Percentiles rank a stretch among this genome's conserved stretches.
Evolutionary conservation across 2,797 vertebrate genomes (phyloP).

Genomic region (Danio tinwini): DNA sequence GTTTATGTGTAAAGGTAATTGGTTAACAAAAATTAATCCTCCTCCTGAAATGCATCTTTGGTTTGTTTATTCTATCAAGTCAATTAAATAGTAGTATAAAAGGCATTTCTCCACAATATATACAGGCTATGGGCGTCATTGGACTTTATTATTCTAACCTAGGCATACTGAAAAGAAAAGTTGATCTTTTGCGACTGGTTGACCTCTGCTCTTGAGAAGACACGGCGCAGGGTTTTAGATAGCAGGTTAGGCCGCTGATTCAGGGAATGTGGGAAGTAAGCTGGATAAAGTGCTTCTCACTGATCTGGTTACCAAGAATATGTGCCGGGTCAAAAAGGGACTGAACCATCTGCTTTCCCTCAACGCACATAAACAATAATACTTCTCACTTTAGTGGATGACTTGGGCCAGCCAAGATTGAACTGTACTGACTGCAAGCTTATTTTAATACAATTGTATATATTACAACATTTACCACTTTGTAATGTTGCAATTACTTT

Average conservation of each 20-base stretch:
- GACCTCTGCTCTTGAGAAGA: conserved; percentile 30
- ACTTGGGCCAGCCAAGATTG: not conserved
- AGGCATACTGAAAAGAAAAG: not conserved
- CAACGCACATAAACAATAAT: conserved; percentile 17
- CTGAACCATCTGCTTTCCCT: conserved; percentile 45
- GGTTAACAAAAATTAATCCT: not conserved
- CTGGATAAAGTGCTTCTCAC: conserved; percentile 55
- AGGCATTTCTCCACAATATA: not conserved
- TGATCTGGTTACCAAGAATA: conserved; percentile 51
- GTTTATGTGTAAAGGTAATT: conserved; percentile 9
- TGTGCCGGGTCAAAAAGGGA: conserved; percentile 52
- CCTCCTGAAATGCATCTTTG: not conserved
- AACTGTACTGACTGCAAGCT: not conserved
- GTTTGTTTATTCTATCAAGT: not conserved
- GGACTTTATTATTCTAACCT: not conserved
- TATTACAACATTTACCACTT: no score
- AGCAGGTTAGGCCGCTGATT: conserved; percentile 27
- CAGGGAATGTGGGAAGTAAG: conserved; percentile 56
- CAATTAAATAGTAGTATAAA: not conserved
- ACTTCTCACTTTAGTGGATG: conserved; percentile 3
- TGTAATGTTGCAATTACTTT: no score
- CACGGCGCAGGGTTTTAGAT: conserved; percentile 25
- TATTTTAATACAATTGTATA: not conserved
- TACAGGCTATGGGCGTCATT: not conserved
- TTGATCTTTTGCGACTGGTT: conserved; percentile 20